Conservation (phyloP, 2,113 vertebrate species). For the Zosterops lateralis region DNA sequence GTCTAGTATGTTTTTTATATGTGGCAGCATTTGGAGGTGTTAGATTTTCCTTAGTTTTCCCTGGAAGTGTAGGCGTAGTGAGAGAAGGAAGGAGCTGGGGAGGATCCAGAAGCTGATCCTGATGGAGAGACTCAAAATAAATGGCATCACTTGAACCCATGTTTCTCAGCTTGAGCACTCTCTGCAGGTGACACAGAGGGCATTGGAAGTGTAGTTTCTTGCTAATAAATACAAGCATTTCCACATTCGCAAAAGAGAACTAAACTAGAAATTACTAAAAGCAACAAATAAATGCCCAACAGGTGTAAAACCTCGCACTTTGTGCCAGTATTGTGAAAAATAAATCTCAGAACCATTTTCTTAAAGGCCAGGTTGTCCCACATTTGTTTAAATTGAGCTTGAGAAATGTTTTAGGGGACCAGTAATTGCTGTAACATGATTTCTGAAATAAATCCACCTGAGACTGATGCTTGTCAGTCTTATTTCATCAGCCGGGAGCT, state of each 20-base stretch:
- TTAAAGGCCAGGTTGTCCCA: not conserved
- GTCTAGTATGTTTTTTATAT: slow-evolving; percentile 8
- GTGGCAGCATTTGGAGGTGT: slow-evolving; percentile 1
- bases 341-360: not conserved
- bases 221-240: not conserved
- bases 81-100: slow-evolving; percentile 6
- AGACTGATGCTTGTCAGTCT: not conserved
- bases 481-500: not conserved
- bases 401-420: not conserved
- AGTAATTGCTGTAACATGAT: not conserved
- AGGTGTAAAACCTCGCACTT: not conserved
- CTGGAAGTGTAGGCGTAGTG: not conserved
- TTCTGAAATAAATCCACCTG: not conserved
- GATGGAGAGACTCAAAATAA: not conserved
- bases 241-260: not conserved
- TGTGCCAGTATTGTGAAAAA: not conserved
- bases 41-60: slow-evolving; percentile 2
- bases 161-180: not conserved
- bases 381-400: not conserved
- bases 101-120: not conserved
- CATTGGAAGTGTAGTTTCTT: not conserved
- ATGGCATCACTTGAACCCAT: not conserved
- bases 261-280: not conserved
- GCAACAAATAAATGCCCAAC: not conserved
- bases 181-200: not conserved